phyloP scores from a whole-genome alignment of 2,113 vertebrate species.

The Xyrauchen texanus region DNA sequence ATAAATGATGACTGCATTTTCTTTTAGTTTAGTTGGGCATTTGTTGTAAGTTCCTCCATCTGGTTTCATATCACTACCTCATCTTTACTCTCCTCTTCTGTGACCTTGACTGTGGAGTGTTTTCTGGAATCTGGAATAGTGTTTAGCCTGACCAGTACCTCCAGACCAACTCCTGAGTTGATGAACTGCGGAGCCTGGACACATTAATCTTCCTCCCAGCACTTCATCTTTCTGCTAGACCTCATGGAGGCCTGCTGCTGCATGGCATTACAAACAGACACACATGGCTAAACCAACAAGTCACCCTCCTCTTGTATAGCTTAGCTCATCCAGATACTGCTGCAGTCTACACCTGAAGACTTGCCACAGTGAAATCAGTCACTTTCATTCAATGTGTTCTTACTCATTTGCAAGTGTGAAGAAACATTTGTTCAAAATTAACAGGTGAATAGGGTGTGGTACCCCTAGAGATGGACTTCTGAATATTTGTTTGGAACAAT shows the following conservation, averaged over 20 bases:
- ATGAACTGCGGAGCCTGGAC: slow-evolving; percentile 65
- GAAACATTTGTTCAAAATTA: too few species aligned
- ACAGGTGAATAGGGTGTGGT: too few species aligned
- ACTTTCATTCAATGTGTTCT: neutral
- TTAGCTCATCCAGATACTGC: slow-evolving; percentile 3
- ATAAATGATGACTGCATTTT: neutral
- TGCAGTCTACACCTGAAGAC: slow-evolving; percentile 19
- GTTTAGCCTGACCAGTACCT: slow-evolving; percentile 63
- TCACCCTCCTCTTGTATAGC: neutral
- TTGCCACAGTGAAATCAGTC: neutral
- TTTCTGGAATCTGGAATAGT: slow-evolving; percentile 50
- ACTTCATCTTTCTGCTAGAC: slow-evolving; percentile 48
- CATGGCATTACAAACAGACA: slow-evolving; percentile 49
- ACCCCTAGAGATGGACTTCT: too few species aligned
- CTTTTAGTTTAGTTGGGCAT: too few species aligned
- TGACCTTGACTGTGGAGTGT: slow-evolving; percentile 69
- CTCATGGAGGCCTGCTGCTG: slow-evolving; percentile 43
- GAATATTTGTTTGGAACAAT: too few species aligned
- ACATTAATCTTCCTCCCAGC: slow-evolving; percentile 69
- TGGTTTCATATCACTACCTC: slow-evolving; percentile 36
- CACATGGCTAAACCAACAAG: slow-evolving; percentile 28
- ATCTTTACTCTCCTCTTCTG: slow-evolving; percentile 46
- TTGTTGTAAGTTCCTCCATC: neutral
- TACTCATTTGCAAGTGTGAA: neutral
- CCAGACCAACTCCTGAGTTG: slow-evolving; percentile 66